Conservation (phyloP, 2,888 invertebrate genomes). For the Platycheirus albimanus region DNA sequence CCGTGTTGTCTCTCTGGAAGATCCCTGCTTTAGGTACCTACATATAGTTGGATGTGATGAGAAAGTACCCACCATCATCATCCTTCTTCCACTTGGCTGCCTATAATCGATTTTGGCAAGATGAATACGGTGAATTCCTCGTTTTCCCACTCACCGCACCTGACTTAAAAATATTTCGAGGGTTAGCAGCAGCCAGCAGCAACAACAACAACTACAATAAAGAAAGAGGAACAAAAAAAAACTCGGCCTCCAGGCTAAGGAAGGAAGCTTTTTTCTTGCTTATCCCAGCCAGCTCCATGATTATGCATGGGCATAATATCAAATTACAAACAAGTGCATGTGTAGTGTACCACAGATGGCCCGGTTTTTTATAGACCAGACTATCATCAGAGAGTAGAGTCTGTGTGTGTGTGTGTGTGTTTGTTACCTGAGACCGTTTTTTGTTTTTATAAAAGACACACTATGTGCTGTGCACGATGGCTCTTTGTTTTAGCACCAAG, state of each 20-base stretch:
- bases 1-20: not conserved
- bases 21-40: constrained; percentile 23
- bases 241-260: constrained; percentile 32
- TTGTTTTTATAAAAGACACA: constrained; percentile 10
- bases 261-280: constrained; percentile 21
- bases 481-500: constrained; percentile 53
- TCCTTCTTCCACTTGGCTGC: constrained; percentile 69
- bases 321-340: constrained; percentile 68
- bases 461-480: constrained; percentile 20
- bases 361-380: constrained; percentile 47
- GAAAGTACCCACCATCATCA: constrained; percentile 31
- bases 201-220: too few relatives aligned
- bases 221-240: constrained; percentile 2
- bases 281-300: constrained; percentile 27
- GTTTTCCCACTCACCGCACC: constrained; percentile 18
- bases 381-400: too few relatives aligned
- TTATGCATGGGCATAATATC: constrained; percentile 59
- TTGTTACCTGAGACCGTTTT: constrained; percentile 35
- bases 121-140: constrained; percentile 43
- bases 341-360: constrained; percentile 68
- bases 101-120: constrained; percentile 72
- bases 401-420: too few relatives aligned
- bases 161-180: constrained; percentile 44
- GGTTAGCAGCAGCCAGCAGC: not conserved
- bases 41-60: constrained; percentile 41